Percentiles rank a stretch among this genome's conserved stretches.
phyloP scores from a whole-genome alignment of 2,888 invertebrate genomes.

The Mesorhabditis sp. region DNA sequence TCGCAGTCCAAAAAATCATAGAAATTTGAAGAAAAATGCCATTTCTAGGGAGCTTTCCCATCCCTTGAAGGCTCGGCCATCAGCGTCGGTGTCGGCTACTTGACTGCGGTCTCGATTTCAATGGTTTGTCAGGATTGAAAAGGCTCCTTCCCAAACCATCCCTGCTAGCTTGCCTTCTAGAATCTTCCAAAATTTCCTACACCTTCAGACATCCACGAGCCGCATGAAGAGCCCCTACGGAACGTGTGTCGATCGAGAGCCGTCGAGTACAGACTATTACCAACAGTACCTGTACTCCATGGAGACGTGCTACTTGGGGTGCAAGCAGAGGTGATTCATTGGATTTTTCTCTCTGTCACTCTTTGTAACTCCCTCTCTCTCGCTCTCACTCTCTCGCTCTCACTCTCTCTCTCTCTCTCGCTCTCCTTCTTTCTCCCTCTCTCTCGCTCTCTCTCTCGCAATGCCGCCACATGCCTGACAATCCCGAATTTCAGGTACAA shows the following conservation, averaged over 20 bases:
- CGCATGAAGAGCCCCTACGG: constrained; percentile 30
- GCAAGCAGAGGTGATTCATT: constrained; percentile 21
- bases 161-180: background rate
- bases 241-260: constrained; percentile 23
- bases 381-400: too few relatives aligned
- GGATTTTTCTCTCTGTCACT: too few relatives aligned
- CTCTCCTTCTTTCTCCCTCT: too few relatives aligned
- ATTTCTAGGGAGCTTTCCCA: constrained; percentile 17
- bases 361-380: too few relatives aligned
- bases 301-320: constrained; percentile 39
- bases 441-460: too few relatives aligned
- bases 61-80: constrained; percentile 29
- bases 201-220: constrained; percentile 24
- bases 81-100: constrained; percentile 34
- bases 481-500: constrained; percentile 17
- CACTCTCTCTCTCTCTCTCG: too few relatives aligned
- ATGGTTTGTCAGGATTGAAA: constrained; percentile 11
- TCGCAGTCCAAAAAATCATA: background rate
- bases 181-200: background rate
- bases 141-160: background rate
- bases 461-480: too few relatives aligned
- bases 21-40: background rate
- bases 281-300: constrained; percentile 29
- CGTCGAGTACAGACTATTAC: constrained; percentile 21
- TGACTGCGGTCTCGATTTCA: constrained; percentile 30